A percentile compares a stretch with the other conserved stretches of the same genome.
These are phyloP conservation scores for Denticeps clupeoides DNA, from an alignment of 2,797 vertebrate species.

Conservation along the genomic window DNA sequence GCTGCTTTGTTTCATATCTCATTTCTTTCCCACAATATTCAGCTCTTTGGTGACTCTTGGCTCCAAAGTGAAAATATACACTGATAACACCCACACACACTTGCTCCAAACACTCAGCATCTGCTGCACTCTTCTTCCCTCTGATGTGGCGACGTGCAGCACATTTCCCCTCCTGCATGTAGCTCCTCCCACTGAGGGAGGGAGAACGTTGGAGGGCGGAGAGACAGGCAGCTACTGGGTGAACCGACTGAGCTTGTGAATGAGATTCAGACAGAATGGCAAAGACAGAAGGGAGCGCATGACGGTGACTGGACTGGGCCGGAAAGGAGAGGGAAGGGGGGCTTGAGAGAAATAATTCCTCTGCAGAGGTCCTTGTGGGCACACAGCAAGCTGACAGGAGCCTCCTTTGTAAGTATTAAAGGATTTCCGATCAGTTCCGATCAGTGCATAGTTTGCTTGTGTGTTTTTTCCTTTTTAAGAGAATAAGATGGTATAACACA, in stretches of 20 bases:
- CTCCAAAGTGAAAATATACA: too few relatives aligned
- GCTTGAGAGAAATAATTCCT: neutral
- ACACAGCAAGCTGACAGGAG: constrained; percentile 5
- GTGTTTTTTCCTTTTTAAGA: too few relatives aligned
- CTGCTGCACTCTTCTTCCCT: too few relatives aligned
- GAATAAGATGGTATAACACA: too few relatives aligned
- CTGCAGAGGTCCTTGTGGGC: neutral
- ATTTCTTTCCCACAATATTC: too few relatives aligned
- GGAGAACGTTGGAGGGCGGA: neutral
- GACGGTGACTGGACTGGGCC: neutral
- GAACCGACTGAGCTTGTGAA: neutral
- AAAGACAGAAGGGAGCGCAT: constrained; percentile 18
- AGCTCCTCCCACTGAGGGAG: neutral
- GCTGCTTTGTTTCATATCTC: too few relatives aligned
- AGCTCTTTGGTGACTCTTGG: too few relatives aligned
- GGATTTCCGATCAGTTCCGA: too few relatives aligned
- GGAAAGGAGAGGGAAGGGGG: constrained; percentile 1
- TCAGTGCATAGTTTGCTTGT: too few relatives aligned
- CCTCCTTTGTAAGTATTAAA: constrained; percentile 22
- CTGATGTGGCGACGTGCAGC: too few relatives aligned
- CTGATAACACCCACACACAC: too few relatives aligned
- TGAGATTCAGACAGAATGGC: constrained; percentile 15
- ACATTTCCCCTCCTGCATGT: neutral
- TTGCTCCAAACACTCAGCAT: too few relatives aligned
- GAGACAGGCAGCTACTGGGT: neutral